Conservation (phyloP, 2,888 invertebrate genomes). For the Leptopilina syphax region DNA sequence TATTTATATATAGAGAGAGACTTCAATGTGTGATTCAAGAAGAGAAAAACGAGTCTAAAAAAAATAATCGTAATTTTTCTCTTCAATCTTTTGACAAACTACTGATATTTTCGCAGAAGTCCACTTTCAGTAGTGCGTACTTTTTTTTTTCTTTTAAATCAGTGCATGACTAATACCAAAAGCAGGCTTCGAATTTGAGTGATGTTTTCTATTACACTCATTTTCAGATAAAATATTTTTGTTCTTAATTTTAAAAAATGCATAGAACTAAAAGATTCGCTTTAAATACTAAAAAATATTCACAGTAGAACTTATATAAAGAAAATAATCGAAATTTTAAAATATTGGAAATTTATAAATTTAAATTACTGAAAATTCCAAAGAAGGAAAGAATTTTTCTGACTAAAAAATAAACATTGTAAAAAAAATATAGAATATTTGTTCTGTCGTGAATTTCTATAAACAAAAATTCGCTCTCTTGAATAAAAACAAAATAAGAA, state of each 20-base stretch:
- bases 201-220: slow-evolving; percentile 2
- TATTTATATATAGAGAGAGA: slow-evolving; percentile 59
- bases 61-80: slow-evolving; percentile 29
- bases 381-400: not conserved
- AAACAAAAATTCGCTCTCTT: not conserved
- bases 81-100: not conserved
- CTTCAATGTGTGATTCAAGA: slow-evolving; percentile 49
- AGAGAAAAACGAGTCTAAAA: slow-evolving; percentile 25
- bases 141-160: slow-evolving; percentile 15
- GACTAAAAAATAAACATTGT: not conserved
- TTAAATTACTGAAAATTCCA: not conserved
- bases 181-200: slow-evolving; percentile 36
- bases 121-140: slow-evolving; percentile 38
- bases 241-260: not conserved
- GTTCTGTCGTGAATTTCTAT: not conserved
- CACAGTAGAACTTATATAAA: not conserved
- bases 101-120: slow-evolving; percentile 1
- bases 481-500: not conserved
- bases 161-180: slow-evolving; percentile 39
- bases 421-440: not conserved
- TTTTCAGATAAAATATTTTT: not conserved
- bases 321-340: not conserved
- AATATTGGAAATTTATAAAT: not conserved
- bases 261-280: not conserved
- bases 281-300: not conserved